Conservation (phyloP, 2,113 vertebrate species). For the Heterotis niloticus region DNA sequence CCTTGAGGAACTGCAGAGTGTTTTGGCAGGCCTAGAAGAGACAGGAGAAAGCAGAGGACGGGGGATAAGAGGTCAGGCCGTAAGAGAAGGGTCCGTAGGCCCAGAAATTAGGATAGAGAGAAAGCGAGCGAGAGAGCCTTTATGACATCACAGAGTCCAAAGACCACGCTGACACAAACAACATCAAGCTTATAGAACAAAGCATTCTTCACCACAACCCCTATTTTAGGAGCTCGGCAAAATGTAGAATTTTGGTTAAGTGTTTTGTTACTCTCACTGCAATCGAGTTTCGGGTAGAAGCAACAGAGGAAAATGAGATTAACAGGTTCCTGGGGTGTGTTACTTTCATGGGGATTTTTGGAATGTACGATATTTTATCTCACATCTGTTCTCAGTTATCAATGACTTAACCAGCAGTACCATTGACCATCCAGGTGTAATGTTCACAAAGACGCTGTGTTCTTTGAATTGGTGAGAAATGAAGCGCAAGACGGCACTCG, state of each 20-base stretch:
- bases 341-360: neutral
- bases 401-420: neutral
- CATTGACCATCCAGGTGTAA: neutral
- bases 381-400: too few species aligned
- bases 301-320: neutral
- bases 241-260: neutral
- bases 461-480: neutral
- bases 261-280: too few species aligned
- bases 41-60: constrained; percentile 8
- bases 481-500: too few species aligned
- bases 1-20: constrained; percentile 20
- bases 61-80: neutral
- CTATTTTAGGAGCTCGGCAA: neutral
- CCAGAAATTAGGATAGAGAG: neutral
- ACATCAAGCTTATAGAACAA: neutral
- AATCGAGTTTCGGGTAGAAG: neutral
- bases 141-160: neutral
- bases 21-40: constrained; percentile 23
- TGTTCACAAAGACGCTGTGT: neutral
- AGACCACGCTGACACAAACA: neutral
- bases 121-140: neutral
- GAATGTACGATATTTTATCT: neutral
- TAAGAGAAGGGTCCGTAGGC: neutral
- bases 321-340: neutral
- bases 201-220: neutral